Percentiles rank a stretch among this genome's conserved stretches.
These are phyloP conservation scores for Archips crataeganus DNA, from an alignment of 2,888 invertebrate genomes.

Conservation along the genomic window DNA sequence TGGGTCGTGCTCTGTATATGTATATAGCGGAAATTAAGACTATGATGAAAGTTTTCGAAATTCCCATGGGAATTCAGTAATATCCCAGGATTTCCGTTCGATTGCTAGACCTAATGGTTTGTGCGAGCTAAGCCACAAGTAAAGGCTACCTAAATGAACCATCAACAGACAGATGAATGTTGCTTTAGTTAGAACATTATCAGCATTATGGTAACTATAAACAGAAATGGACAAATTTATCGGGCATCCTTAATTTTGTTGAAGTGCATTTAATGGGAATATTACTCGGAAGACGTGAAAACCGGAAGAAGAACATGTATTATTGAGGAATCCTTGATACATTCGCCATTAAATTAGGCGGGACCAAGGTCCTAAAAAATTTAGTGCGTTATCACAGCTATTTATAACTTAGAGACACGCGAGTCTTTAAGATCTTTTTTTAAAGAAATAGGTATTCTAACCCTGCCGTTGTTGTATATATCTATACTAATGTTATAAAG, in stretches of 20 bases:
- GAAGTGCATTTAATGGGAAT: background rate
- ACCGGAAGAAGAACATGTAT: background rate
- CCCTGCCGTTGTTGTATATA: no score
- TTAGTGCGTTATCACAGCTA: background rate
- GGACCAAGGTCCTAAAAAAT: background rate
- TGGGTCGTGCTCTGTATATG: no score
- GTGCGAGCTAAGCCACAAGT: no score
- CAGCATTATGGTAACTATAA: constrained; percentile 47
- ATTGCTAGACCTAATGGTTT: no score
- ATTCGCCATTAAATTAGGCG: background rate
- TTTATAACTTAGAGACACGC: background rate
- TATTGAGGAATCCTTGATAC: background rate
- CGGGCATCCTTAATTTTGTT: constrained; percentile 42
- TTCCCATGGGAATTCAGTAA: no score
- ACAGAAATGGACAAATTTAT: constrained; percentile 49
- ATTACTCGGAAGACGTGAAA: background rate
- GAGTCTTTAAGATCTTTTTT: no score
- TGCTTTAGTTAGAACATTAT: constrained; percentile 22
- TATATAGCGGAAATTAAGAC: no score
- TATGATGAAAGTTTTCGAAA: no score
- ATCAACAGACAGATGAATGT: background rate
- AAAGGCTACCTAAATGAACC: no score
- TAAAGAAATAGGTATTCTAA: no score
- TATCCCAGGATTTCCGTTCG: no score
- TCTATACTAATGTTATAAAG: no score